Percentiles rank a stretch among this genome's conserved stretches.
These are phyloP conservation scores for Pollachius pollachius DNA, from an alignment of 2,113 vertebrate genomes.

Conservation along the genomic window DNA sequence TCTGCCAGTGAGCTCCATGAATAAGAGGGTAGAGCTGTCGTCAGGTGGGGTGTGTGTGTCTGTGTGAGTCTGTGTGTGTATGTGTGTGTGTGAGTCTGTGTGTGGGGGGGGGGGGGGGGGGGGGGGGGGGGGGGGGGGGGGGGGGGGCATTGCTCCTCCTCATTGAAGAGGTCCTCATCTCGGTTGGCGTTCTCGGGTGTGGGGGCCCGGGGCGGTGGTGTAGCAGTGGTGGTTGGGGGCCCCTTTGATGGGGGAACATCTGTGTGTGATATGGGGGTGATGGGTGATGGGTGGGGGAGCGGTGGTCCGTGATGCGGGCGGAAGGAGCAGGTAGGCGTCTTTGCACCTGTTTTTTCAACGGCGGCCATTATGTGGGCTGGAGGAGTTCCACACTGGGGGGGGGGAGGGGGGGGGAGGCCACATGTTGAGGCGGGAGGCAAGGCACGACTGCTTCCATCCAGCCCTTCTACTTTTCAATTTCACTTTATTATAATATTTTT, in stretches of 20 bases:
- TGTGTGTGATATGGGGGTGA: constrained; percentile 87
- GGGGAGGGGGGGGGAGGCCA: constrained; percentile 59
- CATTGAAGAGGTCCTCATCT: constrained; percentile 81
- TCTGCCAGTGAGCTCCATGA: constrained; percentile 53
- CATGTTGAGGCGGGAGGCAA: constrained; percentile 54
- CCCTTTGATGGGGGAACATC: constrained; percentile 92
- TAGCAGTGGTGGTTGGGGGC: constrained; percentile 42
- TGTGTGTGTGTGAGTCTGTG: no score
- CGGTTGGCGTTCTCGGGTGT: constrained; percentile 78
- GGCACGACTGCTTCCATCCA: no score
- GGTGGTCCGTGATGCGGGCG: constrained; percentile 70
- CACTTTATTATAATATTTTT: no score
- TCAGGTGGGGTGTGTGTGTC: no score
- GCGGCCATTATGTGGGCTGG: constrained; percentile 86
- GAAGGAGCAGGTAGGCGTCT: constrained; percentile 86
- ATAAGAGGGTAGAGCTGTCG: no score
- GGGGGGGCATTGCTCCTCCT: constrained; percentile 67
- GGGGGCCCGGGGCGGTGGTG: constrained; percentile 31
- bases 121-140: constrained; percentile 63
- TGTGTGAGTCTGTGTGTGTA: no score
- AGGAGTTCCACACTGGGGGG: constrained; percentile 49
- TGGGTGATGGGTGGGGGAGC: constrained; percentile 70
- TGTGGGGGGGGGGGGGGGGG: no score
- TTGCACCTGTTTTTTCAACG: constrained; percentile 90
- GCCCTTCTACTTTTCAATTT: no score